Evolutionary conservation across 30 jellyfish, hydroid and myxozoan species (phyloP), one percentile per base, ranked within the genome.

Genomic region (Phacellophora camtschatica): DNA sequence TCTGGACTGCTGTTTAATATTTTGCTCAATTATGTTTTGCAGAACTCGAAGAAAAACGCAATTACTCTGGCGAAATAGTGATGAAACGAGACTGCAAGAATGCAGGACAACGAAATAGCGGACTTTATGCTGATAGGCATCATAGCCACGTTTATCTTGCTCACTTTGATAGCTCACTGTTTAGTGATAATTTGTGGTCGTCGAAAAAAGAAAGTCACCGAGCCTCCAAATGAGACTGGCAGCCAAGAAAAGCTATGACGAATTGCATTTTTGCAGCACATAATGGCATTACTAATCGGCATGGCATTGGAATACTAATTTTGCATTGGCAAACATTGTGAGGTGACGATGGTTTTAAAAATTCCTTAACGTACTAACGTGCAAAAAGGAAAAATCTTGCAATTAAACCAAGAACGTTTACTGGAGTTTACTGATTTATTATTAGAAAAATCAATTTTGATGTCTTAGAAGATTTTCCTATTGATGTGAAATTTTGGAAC

Each of bases 61-160:
- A 18, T 56, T 39, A 66, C 29, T 4, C 18, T 57, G 54, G 77
- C 50, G 15, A 11, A 19, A 36, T 45, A 80, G 91, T 65, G 69
- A 80, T 80, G 91, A 20, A 35, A 53, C 81, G 66, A 10, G 18
- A 59, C 22, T 54, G 51, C 32, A 18, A 43, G 43, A 23, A 80
- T 80, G 91, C 84, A 80, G 91, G 91, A 80, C 84, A 80, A 84
- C 91, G 84, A 64, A 23, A 80, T 80, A 15, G 91, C 91, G 45
- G 66, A 80, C 84, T 64, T 70, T 65, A 61, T 80, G 11, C 91
- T 80, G 48, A 43, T 80, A 27, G 91, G 91, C 61, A 80, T 80
- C 12, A 51, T 80, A 11, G 71, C 58, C 30, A 65, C 66, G 30
- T 80, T 80, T 58, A 80, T 80, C 32, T 48, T 80, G 24, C 78